Base-by-base conservation (phyloP, 1,140 invertebrate species). In the Pseudomyrmex flavicornis region DNA sequence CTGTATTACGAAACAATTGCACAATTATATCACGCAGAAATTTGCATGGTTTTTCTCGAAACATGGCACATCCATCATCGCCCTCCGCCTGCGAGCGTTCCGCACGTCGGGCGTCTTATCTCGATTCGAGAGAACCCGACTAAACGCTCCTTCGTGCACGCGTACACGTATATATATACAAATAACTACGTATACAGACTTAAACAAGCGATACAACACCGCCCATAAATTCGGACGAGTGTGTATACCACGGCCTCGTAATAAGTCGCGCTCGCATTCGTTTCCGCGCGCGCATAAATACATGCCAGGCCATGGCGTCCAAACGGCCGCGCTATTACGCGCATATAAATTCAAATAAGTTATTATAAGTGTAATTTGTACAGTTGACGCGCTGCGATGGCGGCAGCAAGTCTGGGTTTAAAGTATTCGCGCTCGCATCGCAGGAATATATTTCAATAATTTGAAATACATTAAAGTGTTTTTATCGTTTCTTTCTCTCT, bases 401-500 rank as follows among this genome's bases (percentile, higher is more conserved):
- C 76, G 83, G 86, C 87, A 54, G 88, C 92, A 87, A 89, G 91
- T 86, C 91, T 93, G 92, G 92, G 92, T 93, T 92, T 93, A 93
- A 93, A 92, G 92, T 92, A 93, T 93, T 91, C 91, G 86, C 92
- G 90, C 88, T 83, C 89, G 90, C 89, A 89, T 89, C 90, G 87
- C 9, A 79, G 85, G 92, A 94, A 93, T 94, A 93, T 94, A 94
- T 94, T 94, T 94, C 93, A 93, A 94, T 93, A 94, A 93, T 94
- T 94, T 89, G 91, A 93, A 93, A 94, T 94, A 94, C 92, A 94
- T 94, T 93, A 94, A 93, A 93, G 92, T 94, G 93, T 79, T 20
- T 61, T 20, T 61, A 10, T 26, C 20, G 12, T 61, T 20, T 20
- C 17, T 59, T 17, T 59, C 54, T n/a, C 9, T 17, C 56, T 59